Conservation (phyloP, 2,888 invertebrate species). For the Ptychoptera albimana region DNA sequence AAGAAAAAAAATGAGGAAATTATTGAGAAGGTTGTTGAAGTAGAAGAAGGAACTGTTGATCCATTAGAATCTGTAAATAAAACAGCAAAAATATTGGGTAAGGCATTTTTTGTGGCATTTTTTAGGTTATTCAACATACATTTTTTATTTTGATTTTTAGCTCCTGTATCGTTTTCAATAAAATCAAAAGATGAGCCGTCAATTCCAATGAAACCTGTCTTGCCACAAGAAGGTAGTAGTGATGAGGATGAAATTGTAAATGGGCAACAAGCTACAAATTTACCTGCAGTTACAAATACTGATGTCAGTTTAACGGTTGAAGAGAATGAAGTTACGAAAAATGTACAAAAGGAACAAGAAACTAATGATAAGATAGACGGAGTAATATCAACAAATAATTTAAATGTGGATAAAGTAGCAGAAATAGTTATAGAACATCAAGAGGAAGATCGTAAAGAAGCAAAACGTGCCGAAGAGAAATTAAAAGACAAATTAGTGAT, state of each 20-base stretch:
- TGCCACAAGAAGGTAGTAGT: constrained; percentile 62
- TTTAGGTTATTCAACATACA: background rate
- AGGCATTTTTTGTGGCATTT: constrained; percentile 15
- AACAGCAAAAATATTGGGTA: constrained; percentile 17
- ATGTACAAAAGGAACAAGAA: background rate
- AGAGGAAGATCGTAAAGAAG: constrained; percentile 13
- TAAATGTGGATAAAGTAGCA: constrained; percentile 8
- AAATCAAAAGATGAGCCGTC: constrained; percentile 60
- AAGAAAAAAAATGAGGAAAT: constrained; percentile 1
- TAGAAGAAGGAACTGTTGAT: constrained; percentile 3
- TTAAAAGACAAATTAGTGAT: constrained; percentile 41
- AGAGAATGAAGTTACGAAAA: background rate
- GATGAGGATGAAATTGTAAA: constrained; percentile 35
- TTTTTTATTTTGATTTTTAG: constrained; percentile 25
- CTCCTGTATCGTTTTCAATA: constrained; percentile 71
- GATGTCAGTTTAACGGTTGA: too few relatives aligned
- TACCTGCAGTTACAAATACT: background rate
- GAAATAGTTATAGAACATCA: constrained; percentile 12
- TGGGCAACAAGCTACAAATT: constrained; percentile 6
- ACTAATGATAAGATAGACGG: constrained; percentile 3
- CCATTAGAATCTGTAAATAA: constrained; percentile 4
- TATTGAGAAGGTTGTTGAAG: constrained; percentile 15
- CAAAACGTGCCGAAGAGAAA: constrained; percentile 35
- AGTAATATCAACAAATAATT: constrained; percentile 1
- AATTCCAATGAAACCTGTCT: constrained; percentile 49